Percentiles rank a stretch among this genome's conserved stretches.
phyloP scores from a whole-genome alignment of 2,888 invertebrate genomes.

The Carterocephalus palaemon region DNA sequence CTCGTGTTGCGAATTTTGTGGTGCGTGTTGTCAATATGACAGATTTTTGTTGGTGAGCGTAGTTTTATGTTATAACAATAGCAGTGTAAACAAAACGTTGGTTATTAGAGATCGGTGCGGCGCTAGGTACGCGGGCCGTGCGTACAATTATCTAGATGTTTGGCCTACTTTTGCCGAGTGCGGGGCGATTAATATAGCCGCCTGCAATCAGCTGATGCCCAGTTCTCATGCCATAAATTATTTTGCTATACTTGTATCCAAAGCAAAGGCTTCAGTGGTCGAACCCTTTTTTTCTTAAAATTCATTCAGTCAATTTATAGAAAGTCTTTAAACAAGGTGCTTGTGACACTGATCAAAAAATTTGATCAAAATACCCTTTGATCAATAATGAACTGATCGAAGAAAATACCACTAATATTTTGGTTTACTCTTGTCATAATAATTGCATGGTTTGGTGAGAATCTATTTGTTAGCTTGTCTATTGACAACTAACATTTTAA shows the following conservation, averaged over 20 bases:
- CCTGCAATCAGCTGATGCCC: slow-evolving; percentile 74
- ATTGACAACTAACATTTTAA: too few relatives aligned
- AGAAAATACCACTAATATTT: too few relatives aligned
- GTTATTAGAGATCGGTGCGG: slow-evolving; percentile 46
- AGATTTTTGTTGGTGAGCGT: slow-evolving; percentile 47
- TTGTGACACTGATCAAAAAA: too few relatives aligned
- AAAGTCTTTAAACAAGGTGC: too few relatives aligned
- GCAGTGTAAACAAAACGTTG: slow-evolving; percentile 65
- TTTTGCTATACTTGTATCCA: slow-evolving; percentile 22
- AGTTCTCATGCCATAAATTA: slow-evolving; percentile 48
- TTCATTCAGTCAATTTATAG: not conserved
- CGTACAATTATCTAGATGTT: slow-evolving; percentile 63
- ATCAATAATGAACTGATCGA: too few relatives aligned
- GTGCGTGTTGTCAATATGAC: slow-evolving; percentile 56
- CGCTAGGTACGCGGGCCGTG: slow-evolving; percentile 47
- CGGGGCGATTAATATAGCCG: slow-evolving; percentile 73
- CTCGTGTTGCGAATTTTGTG: slow-evolving; percentile 52
- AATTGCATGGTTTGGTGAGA: too few relatives aligned
- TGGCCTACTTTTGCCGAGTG: slow-evolving; percentile 73
- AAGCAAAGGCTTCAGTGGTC: slow-evolving; percentile 10
- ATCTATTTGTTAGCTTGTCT: too few relatives aligned
- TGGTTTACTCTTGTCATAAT: too few relatives aligned
- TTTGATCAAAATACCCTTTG: too few relatives aligned
- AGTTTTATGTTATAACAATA: slow-evolving; percentile 47
- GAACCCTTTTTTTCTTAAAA: slow-evolving; percentile 37